Evolutionary conservation across 2,113 vertebrate species (phyloP).

Genomic region (Pseudolaguvia tuberculata): DNA sequence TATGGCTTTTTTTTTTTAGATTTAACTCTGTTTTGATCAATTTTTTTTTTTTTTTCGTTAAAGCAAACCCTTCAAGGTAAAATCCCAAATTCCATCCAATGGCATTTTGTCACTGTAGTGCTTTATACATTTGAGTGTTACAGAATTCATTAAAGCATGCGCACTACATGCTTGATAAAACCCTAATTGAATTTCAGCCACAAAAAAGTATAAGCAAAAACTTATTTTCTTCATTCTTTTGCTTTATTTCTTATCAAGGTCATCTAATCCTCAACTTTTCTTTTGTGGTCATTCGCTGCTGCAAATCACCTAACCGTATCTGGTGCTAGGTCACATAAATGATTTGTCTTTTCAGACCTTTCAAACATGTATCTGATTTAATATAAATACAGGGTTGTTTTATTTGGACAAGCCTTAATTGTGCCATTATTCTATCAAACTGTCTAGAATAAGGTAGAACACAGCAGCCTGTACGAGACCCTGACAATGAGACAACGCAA

Average conservation of each 20-base stretch:
- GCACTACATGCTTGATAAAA: neutral
- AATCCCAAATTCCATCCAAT: neutral
- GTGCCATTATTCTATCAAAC: neutral
- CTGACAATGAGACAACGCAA: neutral
- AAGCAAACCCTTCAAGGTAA: neutral
- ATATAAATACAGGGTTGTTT: neutral
- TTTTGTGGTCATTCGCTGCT: neutral
- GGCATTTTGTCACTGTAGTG: neutral
- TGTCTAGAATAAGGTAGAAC: neutral
- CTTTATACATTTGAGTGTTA: neutral
- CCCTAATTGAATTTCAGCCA: neutral
- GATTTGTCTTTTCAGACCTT: neutral
- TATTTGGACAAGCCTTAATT: neutral
- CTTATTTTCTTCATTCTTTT: neutral
- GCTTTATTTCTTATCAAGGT: constrained; percentile 3
- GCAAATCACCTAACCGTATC: neutral
- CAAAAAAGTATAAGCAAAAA: neutral
- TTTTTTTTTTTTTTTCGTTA: too few relatives aligned
- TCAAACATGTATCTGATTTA: neutral
- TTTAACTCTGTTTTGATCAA: too few relatives aligned
- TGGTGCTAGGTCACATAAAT: neutral
- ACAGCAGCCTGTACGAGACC: neutral
- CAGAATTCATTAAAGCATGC: neutral
- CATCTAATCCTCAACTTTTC: neutral
- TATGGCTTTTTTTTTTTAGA: too few relatives aligned